phyloP scores from a whole-genome alignment of 2,888 invertebrate genomes.

The Gymnoscelis rufifasciata region DNA sequence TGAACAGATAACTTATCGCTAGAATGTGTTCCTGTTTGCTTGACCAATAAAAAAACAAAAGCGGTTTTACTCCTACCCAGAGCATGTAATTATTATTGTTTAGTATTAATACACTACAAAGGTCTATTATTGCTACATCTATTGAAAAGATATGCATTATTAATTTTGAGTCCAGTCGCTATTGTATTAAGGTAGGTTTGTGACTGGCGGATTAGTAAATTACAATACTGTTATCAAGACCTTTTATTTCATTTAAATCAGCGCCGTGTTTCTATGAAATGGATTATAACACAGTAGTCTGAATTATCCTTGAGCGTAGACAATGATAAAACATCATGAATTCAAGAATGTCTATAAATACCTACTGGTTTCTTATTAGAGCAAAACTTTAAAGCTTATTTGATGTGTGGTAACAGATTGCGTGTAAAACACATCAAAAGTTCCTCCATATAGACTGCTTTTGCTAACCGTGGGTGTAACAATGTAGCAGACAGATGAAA shows the following conservation, averaged over 20 bases:
- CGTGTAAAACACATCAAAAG: too few relatives aligned
- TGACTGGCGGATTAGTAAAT: not conserved
- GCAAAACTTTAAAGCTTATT: too few relatives aligned
- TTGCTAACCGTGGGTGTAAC: slow-evolving; percentile 1
- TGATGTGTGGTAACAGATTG: too few relatives aligned
- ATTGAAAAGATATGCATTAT: not conserved
- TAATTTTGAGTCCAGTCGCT: not conserved
- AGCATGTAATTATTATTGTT: not conserved
- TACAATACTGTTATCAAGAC: not conserved
- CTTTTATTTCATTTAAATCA: not conserved
- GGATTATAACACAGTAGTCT: too few relatives aligned
- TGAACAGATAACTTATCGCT: slow-evolving; percentile 38
- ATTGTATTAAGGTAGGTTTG: not conserved
- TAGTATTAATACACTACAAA: slow-evolving; percentile 6
- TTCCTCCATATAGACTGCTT: too few relatives aligned
- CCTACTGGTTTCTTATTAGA: too few relatives aligned
- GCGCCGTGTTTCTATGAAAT: not conserved
- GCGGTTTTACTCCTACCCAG: not conserved
- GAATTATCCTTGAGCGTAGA: too few relatives aligned
- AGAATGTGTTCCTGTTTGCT: slow-evolving; percentile 20
- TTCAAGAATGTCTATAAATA: too few relatives aligned
- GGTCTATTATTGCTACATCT: slow-evolving; percentile 11
- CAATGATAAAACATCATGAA: too few relatives aligned
- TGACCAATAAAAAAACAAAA: slow-evolving; percentile 19
- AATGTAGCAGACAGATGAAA: not conserved